These are phyloP conservation scores for Acropora tenuis DNA, from an alignment of 64 coral and sea anemone genomes.

Conservation along the genomic window DNA sequence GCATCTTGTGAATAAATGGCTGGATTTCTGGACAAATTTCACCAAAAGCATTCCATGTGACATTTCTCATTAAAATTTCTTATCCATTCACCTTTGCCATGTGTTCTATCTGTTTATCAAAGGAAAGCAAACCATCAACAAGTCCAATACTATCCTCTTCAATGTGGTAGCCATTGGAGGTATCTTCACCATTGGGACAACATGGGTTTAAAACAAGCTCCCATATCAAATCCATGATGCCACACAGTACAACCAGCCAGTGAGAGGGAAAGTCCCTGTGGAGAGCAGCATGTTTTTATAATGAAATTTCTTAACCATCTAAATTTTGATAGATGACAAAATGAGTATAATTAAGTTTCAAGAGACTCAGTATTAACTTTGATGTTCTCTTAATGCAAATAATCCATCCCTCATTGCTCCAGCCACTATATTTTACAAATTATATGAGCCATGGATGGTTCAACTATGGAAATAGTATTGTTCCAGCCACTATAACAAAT, in stretches of 20 bases:
- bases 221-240: background rate
- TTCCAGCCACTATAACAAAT: too few species aligned
- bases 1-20: too few species aligned
- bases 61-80: background rate
- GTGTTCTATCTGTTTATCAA: background rate
- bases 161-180: background rate
- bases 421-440: too few species aligned
- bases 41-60: too few species aligned
- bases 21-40: too few species aligned
- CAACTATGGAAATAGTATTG: too few species aligned
- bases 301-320: background rate
- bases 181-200: background rate
- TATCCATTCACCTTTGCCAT: background rate
- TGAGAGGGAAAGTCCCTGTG: conserved; percentile 21
- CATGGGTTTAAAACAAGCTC: background rate
- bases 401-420: too few species aligned
- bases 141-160: background rate
- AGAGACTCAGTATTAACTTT: too few species aligned
- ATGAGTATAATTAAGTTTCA: background rate
- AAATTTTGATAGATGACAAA: background rate
- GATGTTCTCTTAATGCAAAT: too few species aligned
- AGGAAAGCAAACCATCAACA: background rate
- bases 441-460: too few species aligned
- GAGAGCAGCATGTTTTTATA: background rate
- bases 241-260: conserved; percentile 28